phyloP scores from a whole-genome alignment of 2,888 invertebrate genomes.

The Nomada lathburiana region DNA sequence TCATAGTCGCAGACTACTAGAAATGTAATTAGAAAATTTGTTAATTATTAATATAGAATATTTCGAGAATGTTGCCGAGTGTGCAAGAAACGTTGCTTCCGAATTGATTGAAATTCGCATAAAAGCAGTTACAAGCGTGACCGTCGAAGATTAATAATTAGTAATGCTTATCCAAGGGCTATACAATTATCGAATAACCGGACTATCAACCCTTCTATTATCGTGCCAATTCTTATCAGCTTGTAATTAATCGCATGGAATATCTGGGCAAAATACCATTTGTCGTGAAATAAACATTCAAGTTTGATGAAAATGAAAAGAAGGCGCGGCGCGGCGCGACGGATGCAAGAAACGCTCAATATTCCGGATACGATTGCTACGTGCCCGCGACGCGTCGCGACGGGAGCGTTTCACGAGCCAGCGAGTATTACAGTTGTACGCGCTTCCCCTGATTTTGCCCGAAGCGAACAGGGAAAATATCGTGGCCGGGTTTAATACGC shows the following conservation, averaged over 20 bases:
- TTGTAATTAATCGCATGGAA: conserved; percentile 5
- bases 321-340: too few relatives aligned
- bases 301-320: conserved; percentile 44
- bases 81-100: background rate
- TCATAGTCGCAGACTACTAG: too few relatives aligned
- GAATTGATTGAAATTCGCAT: background rate
- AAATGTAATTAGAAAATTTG: background rate
- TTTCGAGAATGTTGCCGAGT: too few relatives aligned
- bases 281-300: conserved; percentile 63
- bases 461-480: background rate
- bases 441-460: conserved; percentile 26
- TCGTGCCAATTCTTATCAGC: conserved; percentile 43
- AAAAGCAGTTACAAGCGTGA: background rate
- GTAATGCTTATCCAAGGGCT: background rate
- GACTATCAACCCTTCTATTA: background rate
- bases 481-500: too few relatives aligned
- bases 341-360: conserved; percentile 62
- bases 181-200: conserved; percentile 7
- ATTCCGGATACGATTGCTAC: conserved; percentile 69
- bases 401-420: conserved; percentile 69
- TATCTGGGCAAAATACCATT: too few relatives aligned
- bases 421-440: conserved; percentile 70
- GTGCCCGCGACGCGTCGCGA: conserved; percentile 57
- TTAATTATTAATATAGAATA: background rate
- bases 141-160: conserved; percentile 9